phyloP scores from a whole-genome alignment of 92 coral and sea anemone genomes.

The Zoanthus sociatus region DNA sequence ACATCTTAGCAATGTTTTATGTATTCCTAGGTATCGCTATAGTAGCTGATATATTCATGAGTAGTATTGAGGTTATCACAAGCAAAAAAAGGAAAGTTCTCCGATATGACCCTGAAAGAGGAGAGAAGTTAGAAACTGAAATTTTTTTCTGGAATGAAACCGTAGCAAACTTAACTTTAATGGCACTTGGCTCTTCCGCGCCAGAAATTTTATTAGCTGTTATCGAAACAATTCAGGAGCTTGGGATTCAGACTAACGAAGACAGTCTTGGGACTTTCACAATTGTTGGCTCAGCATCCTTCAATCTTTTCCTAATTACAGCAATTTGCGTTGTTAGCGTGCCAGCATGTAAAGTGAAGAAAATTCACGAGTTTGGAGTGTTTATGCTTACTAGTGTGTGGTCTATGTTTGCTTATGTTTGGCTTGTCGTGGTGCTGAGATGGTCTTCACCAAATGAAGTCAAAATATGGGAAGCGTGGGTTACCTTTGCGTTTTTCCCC shows the following conservation, averaged over 20 bases:
- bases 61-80: conserved; percentile 87
- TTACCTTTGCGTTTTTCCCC: conserved; percentile 82
- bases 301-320: conserved; percentile 83
- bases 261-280: conserved; percentile 93
- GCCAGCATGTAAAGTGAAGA: conserved; percentile 75
- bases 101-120: conserved; percentile 79
- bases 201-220: conserved; percentile 89
- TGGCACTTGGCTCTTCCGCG: conserved; percentile 93
- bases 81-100: conserved; percentile 84
- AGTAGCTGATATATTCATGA: conserved; percentile 91
- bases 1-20: conserved; percentile 76
- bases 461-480: conserved; percentile 88
- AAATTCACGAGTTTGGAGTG: conserved; percentile 85
- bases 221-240: conserved; percentile 77
- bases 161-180: conserved; percentile 83
- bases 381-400: conserved; percentile 81
- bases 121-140: conserved; percentile 83
- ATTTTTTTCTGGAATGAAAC: conserved; percentile 95
- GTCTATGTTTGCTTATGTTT: conserved; percentile 91
- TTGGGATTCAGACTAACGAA: conserved; percentile 58
- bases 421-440: conserved; percentile 77
- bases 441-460: conserved; percentile 84
- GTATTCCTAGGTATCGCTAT: conserved; percentile 88
- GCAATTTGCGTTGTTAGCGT: conserved; percentile 89
- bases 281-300: conserved; percentile 89